These are phyloP conservation scores for Dexiosoma caninum DNA, from an alignment of 2,888 invertebrate genomes.

Conservation along the genomic window DNA sequence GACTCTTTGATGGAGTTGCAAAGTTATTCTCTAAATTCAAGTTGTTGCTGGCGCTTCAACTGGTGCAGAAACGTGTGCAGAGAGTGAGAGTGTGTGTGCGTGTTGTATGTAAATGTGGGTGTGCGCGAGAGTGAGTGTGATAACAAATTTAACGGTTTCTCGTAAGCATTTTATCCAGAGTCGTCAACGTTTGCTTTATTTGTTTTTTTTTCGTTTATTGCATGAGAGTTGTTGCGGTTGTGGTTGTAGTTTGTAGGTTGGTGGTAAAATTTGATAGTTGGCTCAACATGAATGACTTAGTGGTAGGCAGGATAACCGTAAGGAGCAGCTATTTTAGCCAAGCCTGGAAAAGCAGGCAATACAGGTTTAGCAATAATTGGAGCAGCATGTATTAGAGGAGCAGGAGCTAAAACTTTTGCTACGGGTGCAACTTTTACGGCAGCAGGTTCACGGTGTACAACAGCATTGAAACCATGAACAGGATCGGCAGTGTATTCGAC, in stretches of 20 bases:
- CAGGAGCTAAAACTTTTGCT: constrained; percentile 76
- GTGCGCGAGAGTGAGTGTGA: constrained; percentile 15
- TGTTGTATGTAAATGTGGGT: background rate
- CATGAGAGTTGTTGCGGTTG: constrained; percentile 31
- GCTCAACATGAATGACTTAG: constrained; percentile 37
- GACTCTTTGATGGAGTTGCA: background rate
- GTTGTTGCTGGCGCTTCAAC: background rate
- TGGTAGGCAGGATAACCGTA: constrained; percentile 66
- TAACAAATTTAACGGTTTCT: constrained; percentile 48
- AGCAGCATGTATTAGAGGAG: constrained; percentile 65
- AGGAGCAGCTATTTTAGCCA: constrained; percentile 66
- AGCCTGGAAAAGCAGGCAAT: constrained; percentile 69
- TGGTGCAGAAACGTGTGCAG: background rate
- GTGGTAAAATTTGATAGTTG: constrained; percentile 44
- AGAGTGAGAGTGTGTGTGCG: background rate
- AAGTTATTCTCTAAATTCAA: background rate
- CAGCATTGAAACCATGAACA: constrained; percentile 81
- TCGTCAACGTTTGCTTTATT: constrained; percentile 59
- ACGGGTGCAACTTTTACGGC: constrained; percentile 70
- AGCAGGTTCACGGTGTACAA: constrained; percentile 79
- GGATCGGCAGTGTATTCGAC: constrained; percentile 81
- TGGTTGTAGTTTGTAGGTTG: constrained; percentile 18
- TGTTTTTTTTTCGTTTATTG: background rate
- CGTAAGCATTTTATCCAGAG: constrained; percentile 44
- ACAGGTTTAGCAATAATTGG: constrained; percentile 71